Evolutionary conservation across 2,888 invertebrate genomes (phyloP).

Genomic region (Therioaphis trifolii): DNA sequence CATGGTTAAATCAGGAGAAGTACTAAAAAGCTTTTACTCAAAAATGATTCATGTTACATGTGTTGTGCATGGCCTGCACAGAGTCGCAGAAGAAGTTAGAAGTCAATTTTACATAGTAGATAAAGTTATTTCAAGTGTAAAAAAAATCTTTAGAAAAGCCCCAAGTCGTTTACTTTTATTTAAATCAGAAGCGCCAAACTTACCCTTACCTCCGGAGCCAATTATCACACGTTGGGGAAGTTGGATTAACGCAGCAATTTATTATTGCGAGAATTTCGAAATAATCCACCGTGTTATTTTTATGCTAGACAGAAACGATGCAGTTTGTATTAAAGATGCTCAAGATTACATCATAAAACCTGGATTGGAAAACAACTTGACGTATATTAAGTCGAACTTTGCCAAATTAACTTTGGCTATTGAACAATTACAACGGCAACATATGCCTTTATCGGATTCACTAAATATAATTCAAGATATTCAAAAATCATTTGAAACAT

Average conservation of each 20-base stretch:
- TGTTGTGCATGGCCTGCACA: not conserved
- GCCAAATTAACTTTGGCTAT: not conserved
- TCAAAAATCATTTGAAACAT: not conserved
- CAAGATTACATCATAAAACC: not conserved
- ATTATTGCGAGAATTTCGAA: too few relatives aligned
- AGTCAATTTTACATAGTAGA: not conserved
- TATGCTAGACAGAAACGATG: constrained; percentile 11
- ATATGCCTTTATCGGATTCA: not conserved
- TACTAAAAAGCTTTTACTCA: not conserved
- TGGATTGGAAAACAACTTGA: not conserved
- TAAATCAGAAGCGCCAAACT: constrained; percentile 2
- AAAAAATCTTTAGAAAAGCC: too few relatives aligned
- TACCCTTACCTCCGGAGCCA: not conserved
- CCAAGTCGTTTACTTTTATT: not conserved
- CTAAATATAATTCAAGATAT: not conserved
- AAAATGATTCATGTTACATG: not conserved
- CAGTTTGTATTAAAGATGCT: not conserved
- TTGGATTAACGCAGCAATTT: too few relatives aligned
- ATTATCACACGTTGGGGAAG: not conserved
- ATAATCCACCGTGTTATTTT: too few relatives aligned
- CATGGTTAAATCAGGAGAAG: constrained; percentile 5
- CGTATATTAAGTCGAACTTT: constrained; percentile 12
- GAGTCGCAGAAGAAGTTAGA: constrained; percentile 10
- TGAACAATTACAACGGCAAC: constrained; percentile 5
- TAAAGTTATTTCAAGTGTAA: not conserved